These are phyloP conservation scores for Todus mexicanus DNA, from an alignment of 2,797 vertebrate species.

Conservation along the genomic window DNA sequence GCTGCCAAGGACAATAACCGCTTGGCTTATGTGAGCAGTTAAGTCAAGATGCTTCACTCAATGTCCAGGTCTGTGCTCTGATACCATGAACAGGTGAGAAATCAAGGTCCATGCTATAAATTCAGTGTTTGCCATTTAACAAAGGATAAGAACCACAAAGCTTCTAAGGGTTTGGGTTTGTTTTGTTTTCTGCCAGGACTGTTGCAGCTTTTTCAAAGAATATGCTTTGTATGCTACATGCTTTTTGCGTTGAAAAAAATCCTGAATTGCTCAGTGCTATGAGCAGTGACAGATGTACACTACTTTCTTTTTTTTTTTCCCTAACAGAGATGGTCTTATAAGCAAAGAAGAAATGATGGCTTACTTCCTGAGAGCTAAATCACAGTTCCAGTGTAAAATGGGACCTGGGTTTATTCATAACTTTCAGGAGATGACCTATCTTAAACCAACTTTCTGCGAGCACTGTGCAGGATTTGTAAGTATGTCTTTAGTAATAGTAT, in stretches of 20 bases:
- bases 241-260: neutral
- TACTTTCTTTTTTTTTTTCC: neutral
- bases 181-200: neutral
- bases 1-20: neutral
- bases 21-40: neutral
- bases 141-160: neutral
- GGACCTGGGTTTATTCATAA: conserved; percentile 94
- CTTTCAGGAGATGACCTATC: conserved; percentile 97
- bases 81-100: neutral
- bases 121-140: neutral
- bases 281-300: neutral
- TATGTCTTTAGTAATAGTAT: conserved; percentile 42
- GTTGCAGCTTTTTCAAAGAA: neutral
- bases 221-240: neutral
- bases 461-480: conserved; percentile 98
- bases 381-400: conserved; percentile 94
- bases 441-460: conserved; percentile 97
- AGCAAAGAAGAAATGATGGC: conserved; percentile 99
- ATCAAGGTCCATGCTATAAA: accelerated
- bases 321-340: conserved; percentile 89
- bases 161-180: neutral
- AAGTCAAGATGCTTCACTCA: neutral
- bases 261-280: neutral
- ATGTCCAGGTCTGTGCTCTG: neutral
- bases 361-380: conserved; percentile 94